Evolutionary conservation across 1,140 invertebrate species (phyloP), one percentile per base, ranked within the genome.

Genomic region (Aleiodes sp.): DNA sequence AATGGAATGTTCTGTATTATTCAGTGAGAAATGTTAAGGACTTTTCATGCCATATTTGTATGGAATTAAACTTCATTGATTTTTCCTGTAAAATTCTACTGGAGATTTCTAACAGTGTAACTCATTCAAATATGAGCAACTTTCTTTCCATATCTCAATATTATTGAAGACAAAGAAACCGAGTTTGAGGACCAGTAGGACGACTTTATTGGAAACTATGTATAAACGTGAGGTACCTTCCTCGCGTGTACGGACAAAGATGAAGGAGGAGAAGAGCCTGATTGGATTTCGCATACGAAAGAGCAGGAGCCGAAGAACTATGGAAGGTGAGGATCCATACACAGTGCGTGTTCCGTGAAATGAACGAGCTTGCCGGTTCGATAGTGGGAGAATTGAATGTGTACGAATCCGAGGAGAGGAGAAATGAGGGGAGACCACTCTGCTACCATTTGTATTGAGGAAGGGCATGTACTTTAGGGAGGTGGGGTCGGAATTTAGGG

Each of bases 341-440:
- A 81, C 79, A 80, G 79, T 80, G 76, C 78, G 71, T 75, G 74
- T 72, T 79, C 70, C 74, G 69, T 61, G 71, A 74, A 78, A 80
- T 79, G 77, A 80, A 81, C 75, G 76, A 75, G 75, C 73, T 70
- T 70, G 74, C 56, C 46, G 70, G 70, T 24, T 70, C 35, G 37
- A 26, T 43, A 59, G 16, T 21, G 56, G 46, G 43, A 57, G 67
- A 61, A 71, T 52, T 56, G 29, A 64, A 43, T 33, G 35, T 46
- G 60, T 21, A 14, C 8, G 29, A 35, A 43, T 14, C 35, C 39
- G 66, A 56, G 57, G 26, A 52, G 57, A 29, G 56, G 31, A 43
- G 14, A 10, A 37, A 12, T 21, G 60, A 12, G 19, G 43, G 35
- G 62, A 62, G 56, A 29, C 21, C 21, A 33, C 31, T 61, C 6